Base-by-base conservation (phyloP, 2,888 invertebrate species). In the Drosophila mayaguana region DNA sequence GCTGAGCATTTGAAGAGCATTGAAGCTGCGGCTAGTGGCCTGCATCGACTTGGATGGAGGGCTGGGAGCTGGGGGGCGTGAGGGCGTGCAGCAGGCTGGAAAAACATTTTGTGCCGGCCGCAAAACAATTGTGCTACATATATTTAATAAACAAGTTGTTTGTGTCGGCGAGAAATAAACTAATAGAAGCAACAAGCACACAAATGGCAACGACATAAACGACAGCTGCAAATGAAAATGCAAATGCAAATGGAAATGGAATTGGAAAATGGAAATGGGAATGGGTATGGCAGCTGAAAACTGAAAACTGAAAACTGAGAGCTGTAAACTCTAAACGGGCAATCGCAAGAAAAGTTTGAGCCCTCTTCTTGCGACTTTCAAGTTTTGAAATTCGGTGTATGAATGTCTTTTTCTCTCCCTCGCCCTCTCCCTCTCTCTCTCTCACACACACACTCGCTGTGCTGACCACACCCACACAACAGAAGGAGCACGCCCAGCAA, bases 111-210 rank as follows among this genome's bases (percentile, higher is more conserved):
- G 67, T 62, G 55, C 61, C 43, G 64, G 81, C 87, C 81, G 63
- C 71, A 81, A 81, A 86, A 83, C 84, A 86, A 83, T 81, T 80
- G 73, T 57, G 71, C 64, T 34, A 80, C 81, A 81, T 83, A 83
- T 75, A 87, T 83, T 82, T 81, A 87, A 83, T 82, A 83, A 75
- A 87, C 68, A 87, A 75, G 62, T 65, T 85, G 72, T 64, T 57
- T 59, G 65, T 71, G 59, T 60, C 50, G 40, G 65, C 46, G 65
- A 25, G 54, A 62, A 65, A 59, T 61, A 65, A 77, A 77, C 77
- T 65, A 65, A 62, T 59, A 77, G 34, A 45, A 22, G 51, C 46
- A 60, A 63, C 45, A 69, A 75, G 57, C 55, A 63, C 55, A 56
- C 48, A 53, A 46, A 45, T 65, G 28, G 38, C 28, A 60, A 63